Evolutionary conservation across 2,888 invertebrate species (phyloP).

Genomic region (Criorhina ranunculi): DNA sequence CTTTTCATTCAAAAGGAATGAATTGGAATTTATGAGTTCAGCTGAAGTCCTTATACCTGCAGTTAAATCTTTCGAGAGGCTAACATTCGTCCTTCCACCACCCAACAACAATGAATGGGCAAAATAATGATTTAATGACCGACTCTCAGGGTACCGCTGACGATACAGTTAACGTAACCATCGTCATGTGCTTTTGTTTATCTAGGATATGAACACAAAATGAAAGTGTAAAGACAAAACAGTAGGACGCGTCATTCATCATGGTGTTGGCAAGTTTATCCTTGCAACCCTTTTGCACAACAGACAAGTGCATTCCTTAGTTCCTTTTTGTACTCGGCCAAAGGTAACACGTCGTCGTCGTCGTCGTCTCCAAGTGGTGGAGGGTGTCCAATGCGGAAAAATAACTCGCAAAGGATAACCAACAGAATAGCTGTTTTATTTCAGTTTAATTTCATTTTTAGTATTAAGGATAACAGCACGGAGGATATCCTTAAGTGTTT

Average conservation of each 20-base stretch:
- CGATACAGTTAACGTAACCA: neutral
- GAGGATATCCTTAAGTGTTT: constrained; percentile 64
- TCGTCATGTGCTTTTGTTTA: constrained; percentile 39
- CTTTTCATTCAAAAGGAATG: constrained; percentile 67
- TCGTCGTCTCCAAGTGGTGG: neutral
- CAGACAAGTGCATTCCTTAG: constrained; percentile 12
- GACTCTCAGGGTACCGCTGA: constrained; percentile 24
- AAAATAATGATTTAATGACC: constrained; percentile 74
- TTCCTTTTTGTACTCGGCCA: constrained; percentile 12
- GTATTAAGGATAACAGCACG: constrained; percentile 60
- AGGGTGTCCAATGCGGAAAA: constrained; percentile 17
- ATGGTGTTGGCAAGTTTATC: constrained; percentile 52
- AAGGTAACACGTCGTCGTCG: constrained; percentile 24
- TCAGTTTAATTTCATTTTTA: constrained; percentile 69
- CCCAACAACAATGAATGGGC: constrained; percentile 34
- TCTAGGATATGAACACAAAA: constrained; percentile 38
- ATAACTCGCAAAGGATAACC: constrained; percentile 4
- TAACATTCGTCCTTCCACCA: neutral
- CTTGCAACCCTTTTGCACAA: constrained; percentile 3
- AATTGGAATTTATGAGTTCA: constrained; percentile 71
- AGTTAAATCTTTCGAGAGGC: constrained; percentile 10
- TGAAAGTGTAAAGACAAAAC: constrained; percentile 52
- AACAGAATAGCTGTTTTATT: constrained; percentile 46
- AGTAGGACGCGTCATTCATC: constrained; percentile 62
- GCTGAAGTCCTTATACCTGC: constrained; percentile 54